phyloP scores from a whole-genome alignment of 2,797 vertebrate species.

The Lepus townsendii region DNA sequence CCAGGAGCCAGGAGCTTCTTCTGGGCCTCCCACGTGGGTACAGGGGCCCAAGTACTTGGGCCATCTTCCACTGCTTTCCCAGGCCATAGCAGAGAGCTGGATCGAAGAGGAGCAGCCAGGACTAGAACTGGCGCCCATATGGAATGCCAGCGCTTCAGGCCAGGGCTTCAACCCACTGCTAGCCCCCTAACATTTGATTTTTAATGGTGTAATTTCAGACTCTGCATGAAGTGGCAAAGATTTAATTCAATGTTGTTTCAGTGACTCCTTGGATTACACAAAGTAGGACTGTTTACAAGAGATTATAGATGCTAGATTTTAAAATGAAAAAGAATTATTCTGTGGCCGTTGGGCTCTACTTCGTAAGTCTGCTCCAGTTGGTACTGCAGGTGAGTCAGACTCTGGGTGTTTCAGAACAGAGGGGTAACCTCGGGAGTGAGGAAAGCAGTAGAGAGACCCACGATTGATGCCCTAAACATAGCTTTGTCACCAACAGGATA shows the following conservation, averaged over 20 bases:
- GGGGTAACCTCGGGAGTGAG: background rate
- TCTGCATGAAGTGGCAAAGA: background rate
- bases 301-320: constrained; percentile 59
- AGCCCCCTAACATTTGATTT: background rate
- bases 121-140: no score
- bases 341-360: background rate
- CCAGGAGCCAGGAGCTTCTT: no score
- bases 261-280: background rate
- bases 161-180: no score
- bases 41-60: no score
- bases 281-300: background rate
- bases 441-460: background rate
- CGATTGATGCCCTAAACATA: background rate
- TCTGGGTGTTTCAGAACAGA: background rate
- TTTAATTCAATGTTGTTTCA: background rate
- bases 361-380: background rate
- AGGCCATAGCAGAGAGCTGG: no score
- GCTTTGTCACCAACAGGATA: background rate
- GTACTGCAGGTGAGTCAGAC: background rate
- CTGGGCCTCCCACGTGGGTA: no score
- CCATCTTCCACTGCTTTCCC: no score
- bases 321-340: constrained; percentile 77
- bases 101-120: no score
- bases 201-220: constrained; percentile 23
- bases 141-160: no score